These are phyloP conservation scores for Drosophila meridionalis DNA, from an alignment of 2,888 invertebrate genomes.

Conservation along the genomic window DNA sequence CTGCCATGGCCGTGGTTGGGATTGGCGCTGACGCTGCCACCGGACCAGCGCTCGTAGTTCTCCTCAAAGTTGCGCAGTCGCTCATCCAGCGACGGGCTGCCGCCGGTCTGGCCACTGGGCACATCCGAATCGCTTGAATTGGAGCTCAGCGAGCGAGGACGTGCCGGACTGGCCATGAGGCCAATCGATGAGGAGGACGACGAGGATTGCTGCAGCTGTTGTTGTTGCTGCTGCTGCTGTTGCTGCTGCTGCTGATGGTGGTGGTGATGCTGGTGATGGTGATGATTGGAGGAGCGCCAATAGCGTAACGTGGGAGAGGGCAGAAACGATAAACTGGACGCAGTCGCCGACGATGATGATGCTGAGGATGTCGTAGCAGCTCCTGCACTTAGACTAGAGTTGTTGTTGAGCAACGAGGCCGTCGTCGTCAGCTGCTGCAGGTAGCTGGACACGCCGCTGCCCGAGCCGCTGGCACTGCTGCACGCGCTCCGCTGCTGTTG, in stretches of 20 bases:
- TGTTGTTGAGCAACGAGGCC: slow-evolving; percentile 59
- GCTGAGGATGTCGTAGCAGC: slow-evolving; percentile 61
- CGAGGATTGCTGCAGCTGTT: slow-evolving; percentile 36
- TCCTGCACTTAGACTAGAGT: slow-evolving; percentile 83
- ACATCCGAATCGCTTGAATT: slow-evolving; percentile 90
- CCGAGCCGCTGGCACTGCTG: slow-evolving; percentile 17
- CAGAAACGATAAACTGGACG: slow-evolving; percentile 63
- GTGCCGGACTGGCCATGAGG: slow-evolving; percentile 86
- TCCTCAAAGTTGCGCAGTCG: slow-evolving; percentile 96
- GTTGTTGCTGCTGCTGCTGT: slow-evolving; percentile 50
- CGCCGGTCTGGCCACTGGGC: slow-evolving; percentile 85
- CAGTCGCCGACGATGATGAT: slow-evolving; percentile 56
- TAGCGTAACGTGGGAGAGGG: slow-evolving; percentile 72
- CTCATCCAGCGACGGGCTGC: slow-evolving; percentile 94
- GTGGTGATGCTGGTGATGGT: slow-evolving; percentile 64
- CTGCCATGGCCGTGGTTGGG: slow-evolving; percentile 84
- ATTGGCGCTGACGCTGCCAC: slow-evolving; percentile 81
- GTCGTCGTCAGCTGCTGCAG: slow-evolving; percentile 53
- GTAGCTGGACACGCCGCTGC: slow-evolving; percentile 43
- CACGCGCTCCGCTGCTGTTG: slow-evolving; percentile 77
- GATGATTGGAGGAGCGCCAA: slow-evolving; percentile 79
- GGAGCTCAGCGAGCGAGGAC: slow-evolving; percentile 91
- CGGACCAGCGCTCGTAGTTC: slow-evolving; percentile 96
- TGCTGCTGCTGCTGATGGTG: slow-evolving; percentile 55
- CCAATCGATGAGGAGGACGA: slow-evolving; percentile 85